phyloP scores from a whole-genome alignment of 2,113 vertebrate species.

The Acanthisitta chloris region DNA sequence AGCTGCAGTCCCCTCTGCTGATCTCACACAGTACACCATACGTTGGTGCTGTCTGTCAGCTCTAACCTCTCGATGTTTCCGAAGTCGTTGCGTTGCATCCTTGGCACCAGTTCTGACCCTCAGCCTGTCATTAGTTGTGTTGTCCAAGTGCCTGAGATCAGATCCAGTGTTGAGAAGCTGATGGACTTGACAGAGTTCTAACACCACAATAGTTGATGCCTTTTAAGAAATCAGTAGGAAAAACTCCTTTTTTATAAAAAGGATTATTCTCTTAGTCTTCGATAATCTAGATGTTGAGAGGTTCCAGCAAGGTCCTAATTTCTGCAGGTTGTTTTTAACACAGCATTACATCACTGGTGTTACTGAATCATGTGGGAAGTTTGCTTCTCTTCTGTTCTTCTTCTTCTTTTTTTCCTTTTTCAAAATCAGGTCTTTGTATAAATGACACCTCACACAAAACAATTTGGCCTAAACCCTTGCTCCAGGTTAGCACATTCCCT shows the following conservation, averaged over 20 bases:
- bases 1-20: not conserved
- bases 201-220: not conserved
- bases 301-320: not conserved
- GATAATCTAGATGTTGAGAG: not conserved
- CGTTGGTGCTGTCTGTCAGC: not conserved
- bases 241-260: not conserved
- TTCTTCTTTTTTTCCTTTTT: not conserved
- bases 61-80: not conserved
- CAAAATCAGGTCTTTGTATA: not conserved
- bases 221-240: not conserved
- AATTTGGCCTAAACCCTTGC: not conserved
- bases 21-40: not conserved
- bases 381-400: not conserved
- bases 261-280: not conserved
- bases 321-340: not conserved
- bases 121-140: not conserved
- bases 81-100: not conserved
- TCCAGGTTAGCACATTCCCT: not conserved
- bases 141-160: not conserved
- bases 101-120: constrained; percentile 27
- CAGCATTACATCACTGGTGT: not conserved
- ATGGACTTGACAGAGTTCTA: not conserved
- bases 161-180: not conserved
- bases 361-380: not conserved
- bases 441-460: not conserved